Percentiles rank a stretch among this genome's conserved stretches.
Evolutionary conservation across 2,888 invertebrate genomes (phyloP).

Genomic region (Acrobasis suavella): DNA sequence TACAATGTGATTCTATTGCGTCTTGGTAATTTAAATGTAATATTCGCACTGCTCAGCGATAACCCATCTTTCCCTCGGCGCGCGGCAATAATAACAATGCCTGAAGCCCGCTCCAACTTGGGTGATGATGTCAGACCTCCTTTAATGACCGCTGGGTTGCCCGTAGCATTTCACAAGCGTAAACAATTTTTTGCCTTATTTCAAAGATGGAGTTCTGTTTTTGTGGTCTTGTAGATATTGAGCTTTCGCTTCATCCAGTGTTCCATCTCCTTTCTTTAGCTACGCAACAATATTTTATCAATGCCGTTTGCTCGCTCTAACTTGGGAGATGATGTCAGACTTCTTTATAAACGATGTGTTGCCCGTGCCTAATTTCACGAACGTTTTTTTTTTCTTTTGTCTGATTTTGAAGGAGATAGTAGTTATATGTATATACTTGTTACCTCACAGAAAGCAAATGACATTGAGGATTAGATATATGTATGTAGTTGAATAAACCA

Average conservation of each 20-base stretch:
- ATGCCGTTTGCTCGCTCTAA: neutral
- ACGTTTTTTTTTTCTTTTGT: neutral
- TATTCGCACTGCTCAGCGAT: constrained; percentile 64
- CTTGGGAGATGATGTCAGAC: neutral
- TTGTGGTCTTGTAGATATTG: neutral
- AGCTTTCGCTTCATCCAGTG: too few species aligned
- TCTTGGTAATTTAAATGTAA: constrained; percentile 51
- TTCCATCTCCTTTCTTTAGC: neutral
- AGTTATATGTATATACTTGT: neutral
- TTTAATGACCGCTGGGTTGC: constrained; percentile 62
- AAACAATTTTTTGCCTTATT: constrained; percentile 47
- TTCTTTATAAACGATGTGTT: neutral
- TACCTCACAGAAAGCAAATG: too few species aligned
- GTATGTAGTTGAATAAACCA: too few species aligned
- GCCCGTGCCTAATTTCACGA: neutral
- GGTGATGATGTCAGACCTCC: constrained; percentile 79
- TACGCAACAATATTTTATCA: too few species aligned
- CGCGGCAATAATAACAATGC: constrained; percentile 65
- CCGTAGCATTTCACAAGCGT: constrained; percentile 63
- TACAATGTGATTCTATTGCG: constrained; percentile 48
- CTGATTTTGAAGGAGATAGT: neutral
- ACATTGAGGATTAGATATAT: too few species aligned
- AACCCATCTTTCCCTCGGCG: constrained; percentile 64
- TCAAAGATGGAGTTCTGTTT: constrained; percentile 2
- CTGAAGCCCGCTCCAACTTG: constrained; percentile 60